Percentiles rank a stretch among this genome's conserved stretches.
These are phyloP conservation scores for Apostichopus californicus DNA, from an alignment of 35 echinoderm and acorn worm species.

Conservation along the genomic window DNA sequence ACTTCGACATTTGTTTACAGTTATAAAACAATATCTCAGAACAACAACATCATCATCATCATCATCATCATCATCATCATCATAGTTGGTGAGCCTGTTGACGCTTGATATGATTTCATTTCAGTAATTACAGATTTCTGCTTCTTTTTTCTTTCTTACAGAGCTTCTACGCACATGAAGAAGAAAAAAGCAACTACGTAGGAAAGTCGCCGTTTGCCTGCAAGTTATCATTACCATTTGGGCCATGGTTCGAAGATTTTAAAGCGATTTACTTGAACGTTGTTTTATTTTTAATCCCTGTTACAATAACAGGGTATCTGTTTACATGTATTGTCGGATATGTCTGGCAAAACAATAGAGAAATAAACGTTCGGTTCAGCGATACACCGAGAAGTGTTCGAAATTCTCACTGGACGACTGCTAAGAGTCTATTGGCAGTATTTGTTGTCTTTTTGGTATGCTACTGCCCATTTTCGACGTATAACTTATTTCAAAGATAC, in stretches of 20 bases:
- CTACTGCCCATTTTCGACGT: slow-evolving; percentile 65
- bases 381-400: not conserved
- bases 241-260: slow-evolving; percentile 76
- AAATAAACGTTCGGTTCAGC: slow-evolving; percentile 20
- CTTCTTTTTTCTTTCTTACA: not conserved
- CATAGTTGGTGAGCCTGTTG: no score
- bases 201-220: slow-evolving; percentile 80
- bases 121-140: not conserved
- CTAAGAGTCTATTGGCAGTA: slow-evolving; percentile 62
- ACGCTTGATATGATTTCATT: not conserved
- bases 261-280: slow-evolving; percentile 83
- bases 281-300: slow-evolving; percentile 74
- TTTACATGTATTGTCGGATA: slow-evolving; percentile 64
- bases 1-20: no score
- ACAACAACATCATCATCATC: no score
- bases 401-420: slow-evolving; percentile 79
- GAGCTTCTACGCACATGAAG: slow-evolving; percentile 13
- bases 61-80: no score
- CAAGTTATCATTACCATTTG: slow-evolving; percentile 66
- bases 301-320: slow-evolving; percentile 64
- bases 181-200: slow-evolving; percentile 57
- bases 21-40: no score
- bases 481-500: slow-evolving; percentile 67
- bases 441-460: slow-evolving; percentile 66
- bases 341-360: slow-evolving; percentile 59